Base-by-base conservation (phyloP, 2,888 invertebrate species). In the Pachliopta kotzebuea region DNA sequence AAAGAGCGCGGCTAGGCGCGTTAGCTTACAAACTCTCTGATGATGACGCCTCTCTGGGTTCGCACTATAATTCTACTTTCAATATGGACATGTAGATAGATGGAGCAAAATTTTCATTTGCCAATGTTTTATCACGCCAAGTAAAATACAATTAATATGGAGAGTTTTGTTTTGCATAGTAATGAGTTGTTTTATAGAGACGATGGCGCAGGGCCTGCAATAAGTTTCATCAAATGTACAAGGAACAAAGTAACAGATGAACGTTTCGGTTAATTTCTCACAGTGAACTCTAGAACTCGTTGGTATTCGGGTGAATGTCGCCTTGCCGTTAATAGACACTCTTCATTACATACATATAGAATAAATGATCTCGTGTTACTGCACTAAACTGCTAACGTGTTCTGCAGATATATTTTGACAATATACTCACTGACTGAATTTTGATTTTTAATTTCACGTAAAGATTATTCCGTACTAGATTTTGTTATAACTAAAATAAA, bases 141-240 rank as follows among this genome's bases (percentile, higher is more conserved):
- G 31, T 79, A 80, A 81, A 81, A 78, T 76, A 75, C 78, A 80
- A 83, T 82, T 83, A 82, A 80, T 80, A 57, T 52, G 78, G 78
- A 74, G 78, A 78, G 78, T 85, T 81, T 83, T 83, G 79, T 84
- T 85, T 84, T 82, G 81, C 81, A 85, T 84, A 84, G 77, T 82
- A 84, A 84, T 81, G 76, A 76, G 74, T 76, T 75, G 73, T 75
- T 78, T 71, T 69, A 72, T 69, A 69, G 75, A 70, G 72, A 74
- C 73, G 72, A 68, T 73, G 75, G 74, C 69, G 70, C 68, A 68
- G 70, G 68, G 68, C 75, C 75, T 72, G 73, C 74, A 76, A 65
- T 80, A 79, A 78, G 77, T 81, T 80, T 76, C 72, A 78, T 74
- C 69, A 74, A 71, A 72, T 73, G 76, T 77, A 78, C 78, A 78